Evolutionary conservation across 2,797 vertebrate species (phyloP), one percentile per base, ranked within the genome.

Genomic region (Gadopsis bispinosus): DNA sequence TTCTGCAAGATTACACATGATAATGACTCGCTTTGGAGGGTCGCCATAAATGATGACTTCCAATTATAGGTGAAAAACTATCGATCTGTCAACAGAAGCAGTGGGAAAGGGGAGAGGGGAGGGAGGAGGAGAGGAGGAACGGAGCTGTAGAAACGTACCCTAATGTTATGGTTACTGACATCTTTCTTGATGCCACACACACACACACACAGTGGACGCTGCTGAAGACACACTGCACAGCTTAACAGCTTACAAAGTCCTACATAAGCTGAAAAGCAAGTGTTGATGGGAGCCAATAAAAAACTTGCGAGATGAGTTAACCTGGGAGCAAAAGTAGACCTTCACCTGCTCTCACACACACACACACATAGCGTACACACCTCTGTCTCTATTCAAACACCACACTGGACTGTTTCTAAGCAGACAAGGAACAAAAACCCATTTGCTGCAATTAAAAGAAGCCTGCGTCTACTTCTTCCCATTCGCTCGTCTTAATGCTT

Each of bases 1-100:
- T 96, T 96, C 95, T 95, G 96, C 95, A 95, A 96, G 94, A 94
- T 96, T 96, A 96, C 94, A 94, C 94, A 92, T 94, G 93, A 91
- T 95, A 95, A 96, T 96, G 96, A 95, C 93, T 93, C 91, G 94
- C 89, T 92, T 95, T 95, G 93, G 86, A 85, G 90, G 93, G 66
- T 79, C 87, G 88, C 90, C 89, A 92, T 89, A 91, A 94, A 93
- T 87, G 90, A 95, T 94, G 94, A 90, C 91, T 92, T 91, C 92
- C 90, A 94, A 95, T 41, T 87, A 94, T 87, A 93, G 94, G 95
- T 94, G 95, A 94, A 93, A 91, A 93, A 94, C 90, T 95, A 95
- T 91, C 51, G 86, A 96, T 96, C 93, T 86, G 86, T 94, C 92
- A 95, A 92, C 91, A 94, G 91, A 91, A 91, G 78, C 69, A 9